A percentile compares a stretch with the other conserved stretches of the same genome.
These are phyloP conservation scores for Listronotus bonariensis DNA, from an alignment of 1,140 invertebrate genomes.

Conservation along the genomic window DNA sequence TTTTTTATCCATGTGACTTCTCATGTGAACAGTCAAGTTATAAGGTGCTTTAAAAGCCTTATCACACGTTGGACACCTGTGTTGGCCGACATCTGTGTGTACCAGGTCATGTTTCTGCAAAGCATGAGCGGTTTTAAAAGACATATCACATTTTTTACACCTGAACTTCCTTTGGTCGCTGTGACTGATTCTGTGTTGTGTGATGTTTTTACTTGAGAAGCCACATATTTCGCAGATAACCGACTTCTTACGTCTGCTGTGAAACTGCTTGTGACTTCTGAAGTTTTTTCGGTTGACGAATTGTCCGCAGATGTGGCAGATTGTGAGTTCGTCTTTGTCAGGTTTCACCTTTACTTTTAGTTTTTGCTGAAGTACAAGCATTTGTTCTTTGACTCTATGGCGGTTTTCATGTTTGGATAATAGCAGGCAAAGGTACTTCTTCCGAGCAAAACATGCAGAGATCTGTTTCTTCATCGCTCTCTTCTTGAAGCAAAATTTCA, in stretches of 20 bases:
- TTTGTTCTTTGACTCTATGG: no score
- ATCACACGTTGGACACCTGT: constrained; percentile 38
- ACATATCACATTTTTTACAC: constrained; percentile 24
- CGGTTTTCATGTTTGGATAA: no score
- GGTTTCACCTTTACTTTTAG: no score
- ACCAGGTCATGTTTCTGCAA: constrained; percentile 24
- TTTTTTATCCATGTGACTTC: constrained; percentile 71
- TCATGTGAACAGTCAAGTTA: constrained; percentile 60
- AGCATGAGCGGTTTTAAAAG: constrained; percentile 15
- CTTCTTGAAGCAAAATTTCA: no score
- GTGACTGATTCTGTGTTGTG: constrained; percentile 15
- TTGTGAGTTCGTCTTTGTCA: no score
- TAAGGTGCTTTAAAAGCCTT: constrained; percentile 30
- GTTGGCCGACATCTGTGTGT: constrained; percentile 34
- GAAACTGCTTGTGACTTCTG: constrained; percentile 7
- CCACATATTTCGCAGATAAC: constrained; percentile 14
- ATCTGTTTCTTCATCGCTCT: no score
- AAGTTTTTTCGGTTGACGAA: not conserved
- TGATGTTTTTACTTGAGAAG: constrained; percentile 3
- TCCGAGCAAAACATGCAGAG: no score
- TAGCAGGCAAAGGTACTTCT: no score
- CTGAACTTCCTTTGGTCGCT: constrained; percentile 4
- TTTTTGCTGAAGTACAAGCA: no score
- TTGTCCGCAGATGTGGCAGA: no score
- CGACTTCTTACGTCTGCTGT: constrained; percentile 2